Evolutionary conservation across 2,797 vertebrate species (phyloP), one percentile per base, ranked within the genome.

Genomic region (Pipistrellus pygmaeus): DNA sequence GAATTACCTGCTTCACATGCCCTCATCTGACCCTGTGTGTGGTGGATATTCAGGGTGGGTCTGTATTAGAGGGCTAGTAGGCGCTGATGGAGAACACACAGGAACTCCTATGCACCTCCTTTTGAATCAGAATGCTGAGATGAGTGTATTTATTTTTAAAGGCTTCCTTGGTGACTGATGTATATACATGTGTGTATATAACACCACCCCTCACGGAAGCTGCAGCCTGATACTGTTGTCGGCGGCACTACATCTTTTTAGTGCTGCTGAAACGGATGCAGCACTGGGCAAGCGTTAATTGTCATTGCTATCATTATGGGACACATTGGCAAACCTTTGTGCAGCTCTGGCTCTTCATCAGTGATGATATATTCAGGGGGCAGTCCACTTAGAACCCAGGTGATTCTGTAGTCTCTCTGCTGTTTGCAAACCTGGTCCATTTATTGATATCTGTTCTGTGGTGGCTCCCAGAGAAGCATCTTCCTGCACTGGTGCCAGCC

Each of bases 121-220:
- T 62, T n/a, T 23, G 76, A 32, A n/a, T 69, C 15, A 64, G 53
- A 46, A 25, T 80, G 48, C 51, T 30, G 32, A 18, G 25, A 18
- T 44, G 14, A 5, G 46, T 38, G 14, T 38, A 3, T 27, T 14
- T 44, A 44, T 62, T 44, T 55, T 81, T 85, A 17, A 73, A 83
- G 20, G 6, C 23, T 27, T 83, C 32, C 30, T 46, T 57, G 27
- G 85, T 46, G 66, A 88, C 55, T 48, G 23, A 12, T 12, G 35
- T 20, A 8, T 13, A 4, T 27, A 11, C 27, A 4, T 14, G 9
- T 44, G 11, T 13, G 3, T 51, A 15, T 0, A 18, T 17, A 5
- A 35, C 27, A n/a, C 44, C 4, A 14, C 20, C 15, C 48, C 51
- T 73, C 32, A 7, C 4, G n/a, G 86, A 77, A 71, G 35, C 78